phyloP scores from a whole-genome alignment of 2,888 invertebrate species.

The Cantharis flavilabris region DNA sequence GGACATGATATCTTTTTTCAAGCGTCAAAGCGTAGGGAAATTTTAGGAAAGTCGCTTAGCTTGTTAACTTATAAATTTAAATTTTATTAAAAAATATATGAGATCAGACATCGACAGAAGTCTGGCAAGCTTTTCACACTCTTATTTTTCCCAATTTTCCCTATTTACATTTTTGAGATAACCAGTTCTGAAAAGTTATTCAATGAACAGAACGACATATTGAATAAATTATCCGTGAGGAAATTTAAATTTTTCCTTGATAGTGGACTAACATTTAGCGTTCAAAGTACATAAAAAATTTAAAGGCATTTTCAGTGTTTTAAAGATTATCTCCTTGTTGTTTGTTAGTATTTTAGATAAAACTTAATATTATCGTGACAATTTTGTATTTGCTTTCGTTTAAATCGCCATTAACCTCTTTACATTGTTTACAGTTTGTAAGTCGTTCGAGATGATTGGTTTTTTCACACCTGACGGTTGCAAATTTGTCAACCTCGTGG shows the following conservation, averaged over 20 bases:
- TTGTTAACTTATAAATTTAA: too few species aligned
- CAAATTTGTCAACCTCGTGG: background rate
- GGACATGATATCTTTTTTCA: too few species aligned
- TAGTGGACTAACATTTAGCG: too few species aligned
- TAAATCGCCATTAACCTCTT: background rate
- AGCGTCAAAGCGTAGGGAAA: too few species aligned
- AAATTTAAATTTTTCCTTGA: background rate
- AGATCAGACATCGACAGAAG: too few species aligned
- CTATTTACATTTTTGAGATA: background rate
- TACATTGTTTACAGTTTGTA: background rate
- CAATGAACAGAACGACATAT: background rate
- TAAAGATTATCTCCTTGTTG: background rate
- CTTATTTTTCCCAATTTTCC: background rate
- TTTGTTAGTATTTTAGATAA: background rate
- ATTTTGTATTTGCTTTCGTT: background rate
- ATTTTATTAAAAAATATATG: too few species aligned
- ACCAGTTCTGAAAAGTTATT: background rate
- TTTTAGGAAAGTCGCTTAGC: too few species aligned
- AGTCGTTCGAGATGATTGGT: background rate
- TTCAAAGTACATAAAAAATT: too few species aligned
- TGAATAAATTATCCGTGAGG: background rate
- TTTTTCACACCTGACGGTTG: background rate
- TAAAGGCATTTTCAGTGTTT: background rate
- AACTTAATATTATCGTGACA: background rate
- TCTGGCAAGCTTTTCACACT: too few species aligned